Percentiles rank a stretch among this genome's conserved stretches.
phyloP scores from a whole-genome alignment of 2,888 invertebrate species.

The Drosophila ustulata region DNA sequence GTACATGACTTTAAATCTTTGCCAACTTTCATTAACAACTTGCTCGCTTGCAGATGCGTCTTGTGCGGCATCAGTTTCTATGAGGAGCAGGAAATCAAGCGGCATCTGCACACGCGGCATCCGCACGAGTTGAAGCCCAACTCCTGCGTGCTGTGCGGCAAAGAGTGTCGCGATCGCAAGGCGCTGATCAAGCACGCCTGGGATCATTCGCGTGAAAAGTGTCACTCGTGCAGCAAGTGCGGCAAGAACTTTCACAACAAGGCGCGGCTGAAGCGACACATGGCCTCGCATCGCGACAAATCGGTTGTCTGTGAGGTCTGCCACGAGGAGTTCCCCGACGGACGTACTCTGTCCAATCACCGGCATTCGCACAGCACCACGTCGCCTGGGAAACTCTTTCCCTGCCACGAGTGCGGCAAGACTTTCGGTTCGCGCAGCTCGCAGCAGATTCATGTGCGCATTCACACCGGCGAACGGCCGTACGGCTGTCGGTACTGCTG shows the following conservation, averaged over 20 bases:
- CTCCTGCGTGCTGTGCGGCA: constrained; percentile 89
- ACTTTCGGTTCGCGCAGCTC: constrained; percentile 94
- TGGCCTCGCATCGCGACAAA: constrained; percentile 90
- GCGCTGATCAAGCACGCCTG: constrained; percentile 89
- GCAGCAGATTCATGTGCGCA: constrained; percentile 94
- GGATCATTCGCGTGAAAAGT: constrained; percentile 89
- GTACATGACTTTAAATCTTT: background rate
- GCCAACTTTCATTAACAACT: background rate
- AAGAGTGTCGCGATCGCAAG: constrained; percentile 89
- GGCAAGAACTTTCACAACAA: constrained; percentile 90
- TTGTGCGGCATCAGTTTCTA: constrained; percentile 88
- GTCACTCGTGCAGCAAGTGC: constrained; percentile 88
- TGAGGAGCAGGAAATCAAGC: constrained; percentile 88
- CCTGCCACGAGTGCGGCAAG: constrained; percentile 93
- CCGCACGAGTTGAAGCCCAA: constrained; percentile 88
- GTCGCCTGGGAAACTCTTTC: constrained; percentile 89
- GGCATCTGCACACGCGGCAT: constrained; percentile 88
- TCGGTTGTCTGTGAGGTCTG: constrained; percentile 90
- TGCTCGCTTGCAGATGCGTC: constrained; percentile 86
- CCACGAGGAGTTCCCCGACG: constrained; percentile 90
- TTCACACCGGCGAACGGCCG: constrained; percentile 93
- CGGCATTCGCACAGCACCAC: constrained; percentile 87
- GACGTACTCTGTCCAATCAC: constrained; percentile 89
- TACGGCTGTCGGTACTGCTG: constrained; percentile 94
- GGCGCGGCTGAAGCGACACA: constrained; percentile 88